Evolutionary conservation across 2,113 vertebrate species (phyloP).

Genomic region (Rafetus swinhoei): DNA sequence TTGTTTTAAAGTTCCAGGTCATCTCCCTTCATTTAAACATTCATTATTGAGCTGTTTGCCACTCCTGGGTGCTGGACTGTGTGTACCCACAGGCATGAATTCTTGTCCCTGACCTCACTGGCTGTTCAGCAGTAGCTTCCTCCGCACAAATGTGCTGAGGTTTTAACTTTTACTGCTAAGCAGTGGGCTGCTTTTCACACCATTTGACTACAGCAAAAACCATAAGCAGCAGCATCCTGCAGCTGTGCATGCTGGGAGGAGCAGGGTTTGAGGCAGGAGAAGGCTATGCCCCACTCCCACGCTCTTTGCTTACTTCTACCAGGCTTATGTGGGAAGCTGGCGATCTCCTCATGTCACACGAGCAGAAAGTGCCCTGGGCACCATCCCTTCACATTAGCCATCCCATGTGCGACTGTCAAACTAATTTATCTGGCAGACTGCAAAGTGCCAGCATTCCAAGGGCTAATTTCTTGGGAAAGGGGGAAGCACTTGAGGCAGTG

Average conservation of each 20-base stretch:
- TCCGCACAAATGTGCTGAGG: not conserved
- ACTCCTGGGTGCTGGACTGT: rapidly evolving
- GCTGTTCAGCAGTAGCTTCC: not conserved
- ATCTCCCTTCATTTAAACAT: rapidly evolving
- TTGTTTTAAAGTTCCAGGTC: not conserved
- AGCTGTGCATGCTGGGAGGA: rapidly evolving
- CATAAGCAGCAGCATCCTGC: slow-evolving; percentile 23
- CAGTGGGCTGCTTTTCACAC: not conserved
- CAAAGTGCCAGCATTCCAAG: not conserved
- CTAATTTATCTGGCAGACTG: not conserved
- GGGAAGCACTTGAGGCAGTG: not conserved
- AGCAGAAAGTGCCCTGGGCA: not conserved
- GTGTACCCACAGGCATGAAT: rapidly evolving
- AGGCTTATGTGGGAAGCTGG: not conserved
- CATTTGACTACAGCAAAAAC: rapidly evolving
- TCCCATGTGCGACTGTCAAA: not conserved
- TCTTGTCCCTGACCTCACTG: not conserved
- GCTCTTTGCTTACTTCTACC: not conserved
- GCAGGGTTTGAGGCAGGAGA: not conserved
- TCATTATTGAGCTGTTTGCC: not conserved
- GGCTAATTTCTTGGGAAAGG: not conserved
- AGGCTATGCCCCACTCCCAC: not conserved
- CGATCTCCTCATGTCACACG: not conserved
- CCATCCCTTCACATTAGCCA: not conserved
- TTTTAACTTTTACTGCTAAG: not conserved